A percentile compares a stretch with the other conserved stretches of the same genome.
phyloP scores from a whole-genome alignment of 2,888 invertebrate genomes.

The Desoria tigrina region DNA sequence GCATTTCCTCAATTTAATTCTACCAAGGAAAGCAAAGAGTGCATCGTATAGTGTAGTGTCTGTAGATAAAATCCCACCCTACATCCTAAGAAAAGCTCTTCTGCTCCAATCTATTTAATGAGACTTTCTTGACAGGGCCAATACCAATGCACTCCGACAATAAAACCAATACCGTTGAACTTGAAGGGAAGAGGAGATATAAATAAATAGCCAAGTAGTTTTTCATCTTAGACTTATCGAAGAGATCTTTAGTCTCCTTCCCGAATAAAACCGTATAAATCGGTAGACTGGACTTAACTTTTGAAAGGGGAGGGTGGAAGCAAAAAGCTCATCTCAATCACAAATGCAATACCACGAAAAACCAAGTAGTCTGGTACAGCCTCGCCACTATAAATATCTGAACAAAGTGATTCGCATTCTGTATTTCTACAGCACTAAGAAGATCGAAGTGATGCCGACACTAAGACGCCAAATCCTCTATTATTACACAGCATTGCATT shows the following conservation, averaged over 20 bases:
- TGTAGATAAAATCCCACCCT: neutral
- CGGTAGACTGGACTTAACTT: neutral
- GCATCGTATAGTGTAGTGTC: no score
- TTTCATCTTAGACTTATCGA: conserved; percentile 5
- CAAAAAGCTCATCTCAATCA: conserved; percentile 33
- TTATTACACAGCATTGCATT: conserved; percentile 1
- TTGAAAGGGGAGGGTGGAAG: conserved; percentile 11
- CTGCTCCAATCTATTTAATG: neutral
- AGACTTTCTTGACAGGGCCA: neutral
- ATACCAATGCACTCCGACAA: neutral
- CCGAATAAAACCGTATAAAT: neutral
- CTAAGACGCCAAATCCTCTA: conserved; percentile 36
- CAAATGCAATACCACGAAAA: conserved; percentile 26
- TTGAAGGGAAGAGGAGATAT: neutral
- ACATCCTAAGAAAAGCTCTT: neutral
- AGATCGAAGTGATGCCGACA: conserved; percentile 19
- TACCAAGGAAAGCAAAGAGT: conserved; percentile 36
- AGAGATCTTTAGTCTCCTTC: neutral
- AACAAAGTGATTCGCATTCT: neutral
- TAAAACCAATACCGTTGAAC: neutral
- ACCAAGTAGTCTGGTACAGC: conserved; percentile 14
- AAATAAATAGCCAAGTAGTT: neutral
- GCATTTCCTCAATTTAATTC: conserved; percentile 54
- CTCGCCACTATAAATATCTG: no score
- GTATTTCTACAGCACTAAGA: neutral